A percentile compares a stretch with the other conserved stretches of the same genome.
Evolutionary conservation across 2,797 vertebrate species (phyloP).

Genomic region (Ibycter americanus): DNA sequence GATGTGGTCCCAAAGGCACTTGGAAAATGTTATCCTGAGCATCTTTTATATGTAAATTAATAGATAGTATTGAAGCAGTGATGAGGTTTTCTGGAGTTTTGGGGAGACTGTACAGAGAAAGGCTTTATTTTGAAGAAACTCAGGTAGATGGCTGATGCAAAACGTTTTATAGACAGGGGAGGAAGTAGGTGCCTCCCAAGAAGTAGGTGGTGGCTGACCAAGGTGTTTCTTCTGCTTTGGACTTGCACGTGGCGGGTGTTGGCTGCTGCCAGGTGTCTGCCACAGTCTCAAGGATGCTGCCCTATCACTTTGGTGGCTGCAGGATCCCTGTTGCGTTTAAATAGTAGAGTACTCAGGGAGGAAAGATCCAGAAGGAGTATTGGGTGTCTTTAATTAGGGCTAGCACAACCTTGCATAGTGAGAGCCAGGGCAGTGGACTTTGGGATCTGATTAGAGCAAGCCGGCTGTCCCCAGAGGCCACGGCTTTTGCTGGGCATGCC

Average conservation of each 20-base stretch:
- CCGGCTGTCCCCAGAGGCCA: neutral
- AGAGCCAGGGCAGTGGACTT: neutral
- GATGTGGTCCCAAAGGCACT: neutral
- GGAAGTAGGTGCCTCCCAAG: neutral
- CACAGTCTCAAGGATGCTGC: neutral
- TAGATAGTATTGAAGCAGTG: neutral
- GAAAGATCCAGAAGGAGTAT: neutral
- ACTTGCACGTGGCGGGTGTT: neutral
- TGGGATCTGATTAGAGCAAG: neutral
- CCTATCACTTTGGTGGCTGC: neutral
- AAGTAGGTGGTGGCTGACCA: neutral
- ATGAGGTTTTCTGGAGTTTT: neutral
- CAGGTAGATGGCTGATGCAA: neutral
- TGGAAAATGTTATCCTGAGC: conserved; percentile 4
- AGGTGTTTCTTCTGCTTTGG: neutral
- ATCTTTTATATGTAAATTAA: neutral
- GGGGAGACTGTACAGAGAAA: neutral
- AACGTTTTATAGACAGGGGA: neutral
- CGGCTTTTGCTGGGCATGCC: neutral
- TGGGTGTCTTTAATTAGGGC: neutral
- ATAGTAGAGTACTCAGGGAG: rapidly evolving
- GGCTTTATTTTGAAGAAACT: neutral
- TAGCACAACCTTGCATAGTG: neutral
- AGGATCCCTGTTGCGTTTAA: neutral
- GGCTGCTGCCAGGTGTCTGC: neutral